A percentile compares a stretch with the other conserved stretches of the same genome.
Evolutionary conservation across 2,797 vertebrate genomes (phyloP).

Genomic region (Enteromius radiatus): DNA sequence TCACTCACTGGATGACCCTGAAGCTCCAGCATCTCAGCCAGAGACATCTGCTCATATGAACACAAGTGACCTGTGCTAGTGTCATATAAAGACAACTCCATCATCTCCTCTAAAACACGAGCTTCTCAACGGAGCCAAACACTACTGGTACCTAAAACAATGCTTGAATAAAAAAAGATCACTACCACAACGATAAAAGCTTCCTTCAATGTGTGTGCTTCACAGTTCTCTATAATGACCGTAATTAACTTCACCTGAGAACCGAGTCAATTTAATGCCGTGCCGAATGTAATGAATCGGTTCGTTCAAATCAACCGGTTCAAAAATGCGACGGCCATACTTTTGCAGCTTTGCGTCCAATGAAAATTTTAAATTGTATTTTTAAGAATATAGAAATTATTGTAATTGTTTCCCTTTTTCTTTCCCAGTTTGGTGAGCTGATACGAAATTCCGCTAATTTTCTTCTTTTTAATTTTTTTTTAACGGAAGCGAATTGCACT

Average conservation of each 20-base stretch:
- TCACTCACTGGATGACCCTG: slow-evolving; percentile 74
- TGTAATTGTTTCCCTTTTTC: too few species aligned
- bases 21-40: slow-evolving; percentile 69
- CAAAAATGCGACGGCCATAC: background rate
- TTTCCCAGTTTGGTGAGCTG: too few species aligned
- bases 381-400: too few species aligned
- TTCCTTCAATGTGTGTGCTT: background rate
- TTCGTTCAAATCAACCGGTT: background rate
- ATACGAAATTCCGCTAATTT: too few species aligned
- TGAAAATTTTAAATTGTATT: too few species aligned
- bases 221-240: background rate
- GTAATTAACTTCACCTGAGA: slow-evolving; percentile 30
- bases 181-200: background rate
- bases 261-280: background rate
- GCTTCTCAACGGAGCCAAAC: background rate
- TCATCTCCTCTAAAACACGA: background rate
- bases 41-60: slow-evolving; percentile 60
- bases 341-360: background rate
- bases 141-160: too few species aligned
- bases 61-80: background rate
- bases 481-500: too few species aligned
- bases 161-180: background rate
- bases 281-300: background rate
- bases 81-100: background rate
- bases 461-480: too few species aligned